Evolutionary conservation across 1,140 invertebrate species (phyloP).

Genomic region (Apis dorsata): DNA sequence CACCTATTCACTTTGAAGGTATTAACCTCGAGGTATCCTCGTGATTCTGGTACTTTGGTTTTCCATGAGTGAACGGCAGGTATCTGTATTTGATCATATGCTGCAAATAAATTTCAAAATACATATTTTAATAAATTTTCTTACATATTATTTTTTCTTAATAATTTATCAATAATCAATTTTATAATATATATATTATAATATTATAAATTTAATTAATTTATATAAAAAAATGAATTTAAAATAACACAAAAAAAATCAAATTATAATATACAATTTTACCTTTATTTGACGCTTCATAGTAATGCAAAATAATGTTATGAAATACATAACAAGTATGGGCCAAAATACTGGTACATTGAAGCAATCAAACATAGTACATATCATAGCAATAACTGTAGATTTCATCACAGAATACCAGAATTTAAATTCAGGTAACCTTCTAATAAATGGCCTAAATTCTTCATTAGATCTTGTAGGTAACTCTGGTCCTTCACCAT

Average conservation of each 20-base stretch:
- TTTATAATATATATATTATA: no score
- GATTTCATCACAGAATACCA: constrained; percentile 99
- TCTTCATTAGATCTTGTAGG: constrained; percentile 98
- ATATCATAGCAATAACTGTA: constrained; percentile 93
- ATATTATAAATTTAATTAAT: not conserved
- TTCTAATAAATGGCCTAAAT: constrained; percentile 98
- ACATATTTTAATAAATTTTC: not conserved
- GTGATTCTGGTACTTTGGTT: constrained; percentile 92
- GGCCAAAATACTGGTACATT: constrained; percentile 99
- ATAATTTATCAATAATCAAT: not conserved
- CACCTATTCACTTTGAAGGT: constrained; percentile 70
- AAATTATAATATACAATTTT: constrained; percentile 66
- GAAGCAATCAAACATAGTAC: constrained; percentile 98
- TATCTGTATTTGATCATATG: constrained; percentile 99
- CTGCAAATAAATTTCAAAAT: constrained; percentile 82
- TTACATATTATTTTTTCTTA: not conserved
- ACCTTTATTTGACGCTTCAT: constrained; percentile 99
- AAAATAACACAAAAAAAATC: not conserved
- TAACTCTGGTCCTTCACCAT: constrained; percentile 93
- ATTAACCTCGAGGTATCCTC: constrained; percentile 82
- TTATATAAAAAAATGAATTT: not conserved
- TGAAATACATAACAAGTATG: constrained; percentile 99
- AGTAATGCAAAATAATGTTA: constrained; percentile 98
- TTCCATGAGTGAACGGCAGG: constrained; percentile 98
- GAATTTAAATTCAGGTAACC: constrained; percentile 99